Percentiles rank a stretch among this genome's conserved stretches.
phyloP scores from a whole-genome alignment of 1,140 invertebrate genomes.

The Achatina immaculata region DNA sequence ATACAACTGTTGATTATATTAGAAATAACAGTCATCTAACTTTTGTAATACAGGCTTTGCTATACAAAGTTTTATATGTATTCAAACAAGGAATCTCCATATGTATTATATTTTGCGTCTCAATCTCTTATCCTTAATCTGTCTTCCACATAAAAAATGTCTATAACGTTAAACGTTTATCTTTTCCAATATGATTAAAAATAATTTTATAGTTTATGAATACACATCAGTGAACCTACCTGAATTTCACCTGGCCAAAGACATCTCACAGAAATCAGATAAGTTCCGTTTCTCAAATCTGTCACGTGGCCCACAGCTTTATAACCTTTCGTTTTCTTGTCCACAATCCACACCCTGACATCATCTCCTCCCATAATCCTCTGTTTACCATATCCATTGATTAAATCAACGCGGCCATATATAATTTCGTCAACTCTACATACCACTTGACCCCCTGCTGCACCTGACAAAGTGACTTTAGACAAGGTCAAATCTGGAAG shows the following conservation, averaged over 20 bases:
- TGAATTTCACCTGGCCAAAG: conserved; percentile 6
- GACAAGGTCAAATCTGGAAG: conserved; percentile 3
- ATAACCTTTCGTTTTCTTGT: neutral
- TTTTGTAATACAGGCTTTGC: too few species aligned
- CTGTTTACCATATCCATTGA: conserved; percentile 13
- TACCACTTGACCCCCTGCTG: neutral
- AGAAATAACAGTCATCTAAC: too few species aligned
- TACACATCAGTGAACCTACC: too few species aligned
- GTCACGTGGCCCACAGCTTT: conserved; percentile 19
- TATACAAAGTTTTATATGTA: too few species aligned
- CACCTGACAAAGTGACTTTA: neutral
- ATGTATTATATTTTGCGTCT: too few species aligned
- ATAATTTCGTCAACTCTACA: neutral
- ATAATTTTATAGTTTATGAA: too few species aligned
- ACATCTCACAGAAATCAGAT: neutral
- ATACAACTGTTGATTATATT: conserved; percentile 9
- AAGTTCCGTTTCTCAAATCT: conserved; percentile 26
- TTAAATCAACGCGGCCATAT: neutral
- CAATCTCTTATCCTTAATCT: too few species aligned
- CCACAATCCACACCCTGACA: conserved; percentile 19
- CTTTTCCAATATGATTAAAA: too few species aligned
- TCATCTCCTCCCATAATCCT: conserved; percentile 11
- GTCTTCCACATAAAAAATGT: too few species aligned
- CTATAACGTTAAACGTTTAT: too few species aligned
- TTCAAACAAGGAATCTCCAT: too few species aligned